These are phyloP conservation scores for Panzeria rudis DNA, from an alignment of 2,888 invertebrate species.

Conservation along the genomic window DNA sequence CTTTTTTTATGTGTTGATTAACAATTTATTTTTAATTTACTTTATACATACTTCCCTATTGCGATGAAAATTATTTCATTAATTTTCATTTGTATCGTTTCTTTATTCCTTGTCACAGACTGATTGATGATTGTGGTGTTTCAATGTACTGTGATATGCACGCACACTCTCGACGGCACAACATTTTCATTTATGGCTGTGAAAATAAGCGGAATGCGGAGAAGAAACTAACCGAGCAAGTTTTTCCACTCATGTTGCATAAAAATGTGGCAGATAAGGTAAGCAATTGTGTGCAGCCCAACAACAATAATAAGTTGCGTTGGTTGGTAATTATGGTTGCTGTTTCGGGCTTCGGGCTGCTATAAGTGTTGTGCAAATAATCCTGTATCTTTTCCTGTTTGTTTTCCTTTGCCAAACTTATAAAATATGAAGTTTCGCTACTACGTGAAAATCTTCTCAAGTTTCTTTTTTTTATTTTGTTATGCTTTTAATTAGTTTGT, in stretches of 20 bases:
- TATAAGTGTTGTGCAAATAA: slow-evolving; percentile 54
- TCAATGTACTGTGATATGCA: slow-evolving; percentile 96
- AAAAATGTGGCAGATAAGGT: slow-evolving; percentile 96
- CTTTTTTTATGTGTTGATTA: no score
- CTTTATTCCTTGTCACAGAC: slow-evolving; percentile 85
- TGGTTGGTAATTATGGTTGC: neutral
- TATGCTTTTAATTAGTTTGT: slow-evolving; percentile 63
- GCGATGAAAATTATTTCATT: slow-evolving; percentile 20
- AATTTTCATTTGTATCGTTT: slow-evolving; percentile 40
- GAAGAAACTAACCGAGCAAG: slow-evolving; percentile 93
- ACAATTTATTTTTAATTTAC: slow-evolving; percentile 4
- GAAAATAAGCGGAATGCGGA: slow-evolving; percentile 92
- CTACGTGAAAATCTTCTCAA: no score
- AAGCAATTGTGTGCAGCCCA: slow-evolving; percentile 56
- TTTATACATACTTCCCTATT: neutral
- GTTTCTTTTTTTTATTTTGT: slow-evolving; percentile 23
- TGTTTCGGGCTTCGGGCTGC: neutral
- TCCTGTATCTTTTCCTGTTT: slow-evolving; percentile 51
- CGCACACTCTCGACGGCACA: slow-evolving; percentile 97
- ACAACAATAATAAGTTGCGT: slow-evolving; percentile 4
- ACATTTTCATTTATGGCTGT: slow-evolving; percentile 98
- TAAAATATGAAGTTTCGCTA: slow-evolving; percentile 19
- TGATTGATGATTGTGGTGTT: slow-evolving; percentile 95
- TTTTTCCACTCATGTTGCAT: slow-evolving; percentile 96
- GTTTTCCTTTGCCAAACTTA: slow-evolving; percentile 32